Base-by-base conservation (phyloP, 2,888 invertebrate species). In the Pandemis heparana region DNA sequence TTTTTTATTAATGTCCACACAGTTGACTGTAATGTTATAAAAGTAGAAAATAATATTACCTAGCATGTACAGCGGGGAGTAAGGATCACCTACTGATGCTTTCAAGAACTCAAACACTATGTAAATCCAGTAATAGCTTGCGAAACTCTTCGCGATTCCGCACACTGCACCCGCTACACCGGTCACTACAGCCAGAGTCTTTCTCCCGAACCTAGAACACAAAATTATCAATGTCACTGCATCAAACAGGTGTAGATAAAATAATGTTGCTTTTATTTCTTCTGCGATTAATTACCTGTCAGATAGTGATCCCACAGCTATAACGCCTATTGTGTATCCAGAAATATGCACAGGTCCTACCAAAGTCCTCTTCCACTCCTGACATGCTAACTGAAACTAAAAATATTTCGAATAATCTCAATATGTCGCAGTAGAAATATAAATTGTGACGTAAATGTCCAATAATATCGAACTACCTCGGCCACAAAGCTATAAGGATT, bases 261-360 rank as follows among this genome's bases (percentile, higher is more conserved):
- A 32, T 32, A 32, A 32, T 32, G 2, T 32, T 32, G 23, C 23
- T 32, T 32, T 32, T 32, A 32, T 32, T 32, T 32, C 2, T 32
- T 32, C 4, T 32, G 23, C 23, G 23, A 32, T 32, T 32, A 32
- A 51, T 56, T 78, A 96, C 96, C 94, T 95, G 87, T 96, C 96
- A 12, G 96, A 96, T 61, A 96, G 81, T 62, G 94, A 91, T 65
- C 96, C 96, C 10, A 95, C 92, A 14, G 96, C 85, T 1, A 96
- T 95, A 68, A 96, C 89, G 0, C 96, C 96, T 67, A 96, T 84
- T 83, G 96, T 95, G 80, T 96, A 96, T 12, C 96, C 96, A 69
- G 95, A 81, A 79, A 95, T 96, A 81, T 96, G 96, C 6, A 96
- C 89, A 8, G 96, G 96, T 3, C 97, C 97, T 12, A 96, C 95